phyloP scores from a whole-genome alignment of 2,113 vertebrate species.

The Apteryx mantelli region DNA sequence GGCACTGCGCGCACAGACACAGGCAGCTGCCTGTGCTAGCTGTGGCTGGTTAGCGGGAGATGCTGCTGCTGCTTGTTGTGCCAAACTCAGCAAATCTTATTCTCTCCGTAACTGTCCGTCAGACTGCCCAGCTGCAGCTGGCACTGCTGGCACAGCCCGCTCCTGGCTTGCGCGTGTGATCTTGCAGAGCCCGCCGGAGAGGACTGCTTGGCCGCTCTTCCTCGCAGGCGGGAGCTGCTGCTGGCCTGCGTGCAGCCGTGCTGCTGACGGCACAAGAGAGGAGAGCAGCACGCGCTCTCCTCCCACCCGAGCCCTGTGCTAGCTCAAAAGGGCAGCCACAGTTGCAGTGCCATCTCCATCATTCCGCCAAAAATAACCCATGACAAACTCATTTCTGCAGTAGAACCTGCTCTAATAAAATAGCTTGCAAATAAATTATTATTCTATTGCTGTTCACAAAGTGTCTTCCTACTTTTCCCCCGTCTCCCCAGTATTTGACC shows the following conservation, averaged over 20 bases:
- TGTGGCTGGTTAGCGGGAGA: neutral
- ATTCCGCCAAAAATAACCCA: neutral
- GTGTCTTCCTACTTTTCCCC: accelerated
- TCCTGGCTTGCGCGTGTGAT: neutral
- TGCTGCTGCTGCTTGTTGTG: neutral
- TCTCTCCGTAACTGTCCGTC: neutral
- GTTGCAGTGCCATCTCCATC: neutral
- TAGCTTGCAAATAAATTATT: neutral
- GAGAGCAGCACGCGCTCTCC: accelerated
- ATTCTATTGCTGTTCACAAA: neutral
- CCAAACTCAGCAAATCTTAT: neutral
- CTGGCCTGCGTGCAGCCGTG: accelerated
- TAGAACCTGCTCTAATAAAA: neutral
- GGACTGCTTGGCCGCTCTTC: no score
- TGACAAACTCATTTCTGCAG: neutral
- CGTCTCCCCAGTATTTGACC: neutral
- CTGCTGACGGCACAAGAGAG: accelerated
- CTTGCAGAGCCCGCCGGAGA: accelerated
- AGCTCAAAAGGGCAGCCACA: neutral
- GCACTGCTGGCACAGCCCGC: neutral
- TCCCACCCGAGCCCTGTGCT: accelerated
- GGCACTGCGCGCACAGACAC: accelerated
- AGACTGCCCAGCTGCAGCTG: accelerated
- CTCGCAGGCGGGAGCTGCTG: no score
- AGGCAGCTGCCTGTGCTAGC: neutral